Percentiles rank a stretch among this genome's conserved stretches.
Evolutionary conservation across 2,113 vertebrate species (phyloP).

Genomic region (Cricetomys ansorgei): DNA sequence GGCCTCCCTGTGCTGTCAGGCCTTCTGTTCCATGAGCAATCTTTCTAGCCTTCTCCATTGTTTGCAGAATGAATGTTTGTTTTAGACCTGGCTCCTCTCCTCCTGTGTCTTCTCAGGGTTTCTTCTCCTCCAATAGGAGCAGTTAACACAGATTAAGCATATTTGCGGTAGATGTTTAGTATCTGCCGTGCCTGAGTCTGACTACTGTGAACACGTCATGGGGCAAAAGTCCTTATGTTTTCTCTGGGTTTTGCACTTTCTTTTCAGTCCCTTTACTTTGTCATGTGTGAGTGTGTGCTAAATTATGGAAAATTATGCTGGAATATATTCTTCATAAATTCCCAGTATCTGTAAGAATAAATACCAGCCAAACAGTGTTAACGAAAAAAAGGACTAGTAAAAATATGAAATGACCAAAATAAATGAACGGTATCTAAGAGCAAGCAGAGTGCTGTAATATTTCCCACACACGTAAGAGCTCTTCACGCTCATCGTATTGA

Average conservation of each 20-base stretch:
- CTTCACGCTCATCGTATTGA: background rate
- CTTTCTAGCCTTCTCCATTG: slow-evolving; percentile 13
- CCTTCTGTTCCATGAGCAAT: background rate
- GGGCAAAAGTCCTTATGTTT: background rate
- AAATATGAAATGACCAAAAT: background rate
- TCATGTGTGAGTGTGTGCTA: background rate
- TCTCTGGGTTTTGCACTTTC: background rate
- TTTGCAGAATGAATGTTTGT: background rate
- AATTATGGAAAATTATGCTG: background rate
- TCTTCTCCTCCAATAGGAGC: background rate
- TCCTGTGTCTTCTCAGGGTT: background rate
- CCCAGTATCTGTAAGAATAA: background rate
- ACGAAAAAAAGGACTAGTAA: background rate
- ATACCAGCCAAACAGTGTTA: background rate
- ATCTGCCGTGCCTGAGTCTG: background rate
- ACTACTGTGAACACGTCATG: background rate
- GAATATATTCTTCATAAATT: background rate
- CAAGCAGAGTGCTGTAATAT: background rate
- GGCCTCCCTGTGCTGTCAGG: background rate
- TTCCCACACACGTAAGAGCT: too few relatives aligned
- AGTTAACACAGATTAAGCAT: background rate
- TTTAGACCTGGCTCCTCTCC: background rate
- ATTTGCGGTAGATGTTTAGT: background rate
- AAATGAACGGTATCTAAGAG: background rate
- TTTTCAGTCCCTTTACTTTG: background rate